Evolutionary conservation across 2,888 invertebrate species (phyloP), one percentile per base, ranked within the genome.

Genomic region (Molorchus minor): DNA sequence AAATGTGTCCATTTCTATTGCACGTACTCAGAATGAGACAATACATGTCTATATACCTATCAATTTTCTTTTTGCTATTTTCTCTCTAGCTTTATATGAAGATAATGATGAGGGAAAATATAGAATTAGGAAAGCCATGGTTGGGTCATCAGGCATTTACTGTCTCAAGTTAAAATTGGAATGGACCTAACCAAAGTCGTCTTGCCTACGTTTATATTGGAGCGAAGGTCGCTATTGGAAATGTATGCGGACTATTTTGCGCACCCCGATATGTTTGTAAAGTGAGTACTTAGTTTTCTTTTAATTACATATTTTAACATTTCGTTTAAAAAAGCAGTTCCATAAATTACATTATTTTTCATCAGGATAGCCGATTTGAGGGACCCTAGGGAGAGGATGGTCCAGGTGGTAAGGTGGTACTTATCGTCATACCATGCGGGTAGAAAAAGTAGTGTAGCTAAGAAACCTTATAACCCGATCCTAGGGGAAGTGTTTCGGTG

Each of bases 211-310:
- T 99, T 99, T 79, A 99, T 99, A 71, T 83, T 99, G 72, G 99
- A 99, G 80, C 87, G 96, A 80, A 88, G 99, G 62, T 99, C 98
- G 0, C 86, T 99, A 33, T 85, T 99, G 43, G 99, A 99, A 84
- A 99, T 99, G 99, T 99, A 98, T 81, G 98, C 99, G 45, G 99
- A 99, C 83, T 99, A 98, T 79, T 98, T 99, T 83, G 97, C 99
- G 8, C 99, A 99, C 85, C 98, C 99, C 0, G 98, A 98, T 82
- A 87, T 97, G 74, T 98, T 99, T 82, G 86, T 92, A 64, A 92
- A 87, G 95, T 95, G 82, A 79, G 80, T 72, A 20, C 35, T 29
- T 36, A 1, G 36, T 13, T 36, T 45, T 45, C 7, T 2, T 12
- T 3, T 25, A 8, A 21, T 2, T 3, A 15, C 12, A 35, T 1